Conservation (phyloP, 2,888 invertebrate species). For the Epirrhoe alternata region DNA sequence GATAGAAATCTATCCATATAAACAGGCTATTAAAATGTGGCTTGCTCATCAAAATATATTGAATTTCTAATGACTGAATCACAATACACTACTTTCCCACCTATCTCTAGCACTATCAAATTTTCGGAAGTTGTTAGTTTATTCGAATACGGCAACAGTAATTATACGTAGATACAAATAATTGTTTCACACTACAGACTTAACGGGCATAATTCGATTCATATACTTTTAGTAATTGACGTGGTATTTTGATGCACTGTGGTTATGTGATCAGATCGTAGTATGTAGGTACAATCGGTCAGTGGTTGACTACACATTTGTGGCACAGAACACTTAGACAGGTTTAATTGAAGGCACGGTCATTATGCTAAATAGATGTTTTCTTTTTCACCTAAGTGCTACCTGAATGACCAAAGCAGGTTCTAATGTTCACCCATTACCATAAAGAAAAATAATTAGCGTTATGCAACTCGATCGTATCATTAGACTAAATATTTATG, state of each 20-base stretch:
- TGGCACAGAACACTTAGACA: conserved; percentile 22
- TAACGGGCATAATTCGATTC: neutral
- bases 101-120: neutral
- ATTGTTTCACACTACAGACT: neutral
- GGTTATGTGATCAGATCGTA: conserved; percentile 1
- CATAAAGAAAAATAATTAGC: conserved; percentile 24
- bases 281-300: neutral
- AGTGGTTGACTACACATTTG: conserved; percentile 20
- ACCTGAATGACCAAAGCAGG: conserved; percentile 24
- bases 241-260: neutral
- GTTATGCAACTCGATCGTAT: conserved; percentile 22
- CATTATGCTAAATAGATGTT: conserved; percentile 21
- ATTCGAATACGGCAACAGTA: conserved; percentile 1
- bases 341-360: conserved; percentile 3
- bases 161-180: neutral
- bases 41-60: conserved; percentile 37
- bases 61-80: conserved; percentile 13
- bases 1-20: conserved; percentile 10
- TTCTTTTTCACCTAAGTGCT: conserved; percentile 27
- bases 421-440: conserved; percentile 26
- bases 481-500: conserved; percentile 18
- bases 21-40: conserved; percentile 22
- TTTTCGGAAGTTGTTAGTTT: neutral
- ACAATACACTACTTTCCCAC: conserved; percentile 2
- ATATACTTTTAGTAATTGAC: neutral